Evolutionary conservation across 2,888 invertebrate species (phyloP).

Genomic region (Boloria euphrosyne): DNA sequence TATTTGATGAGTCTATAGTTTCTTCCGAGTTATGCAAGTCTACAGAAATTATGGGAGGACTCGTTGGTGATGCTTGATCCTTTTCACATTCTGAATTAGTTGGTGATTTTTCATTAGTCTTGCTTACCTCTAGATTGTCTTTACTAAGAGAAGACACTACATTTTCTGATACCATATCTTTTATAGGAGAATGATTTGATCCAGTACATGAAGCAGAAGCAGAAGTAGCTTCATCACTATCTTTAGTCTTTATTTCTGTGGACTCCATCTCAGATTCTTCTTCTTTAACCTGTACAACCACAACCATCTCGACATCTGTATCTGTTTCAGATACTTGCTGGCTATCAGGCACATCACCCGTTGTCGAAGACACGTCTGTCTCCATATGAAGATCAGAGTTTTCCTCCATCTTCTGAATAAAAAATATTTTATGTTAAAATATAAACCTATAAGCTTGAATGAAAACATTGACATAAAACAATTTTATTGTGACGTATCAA

Average conservation of each 20-base stretch:
- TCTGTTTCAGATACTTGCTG: slow-evolving; percentile 59
- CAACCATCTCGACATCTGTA: slow-evolving; percentile 64
- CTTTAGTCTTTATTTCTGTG: slow-evolving; percentile 17
- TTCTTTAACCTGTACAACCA: slow-evolving; percentile 64
- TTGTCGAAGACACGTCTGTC: slow-evolving; percentile 71
- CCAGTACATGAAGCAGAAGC: slow-evolving; percentile 1
- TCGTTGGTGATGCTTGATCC: slow-evolving; percentile 10
- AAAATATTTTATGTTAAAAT: slow-evolving; percentile 27
- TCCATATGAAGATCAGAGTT: slow-evolving; percentile 68
- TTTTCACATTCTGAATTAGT: neutral
- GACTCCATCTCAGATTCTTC: slow-evolving; percentile 31
- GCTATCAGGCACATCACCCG: slow-evolving; percentile 60
- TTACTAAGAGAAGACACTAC: slow-evolving; percentile 11
- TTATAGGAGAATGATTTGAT: slow-evolving; percentile 12
- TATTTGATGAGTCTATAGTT: slow-evolving; percentile 49
- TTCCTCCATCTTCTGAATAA: slow-evolving; percentile 70
- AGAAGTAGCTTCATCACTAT: slow-evolving; percentile 9
- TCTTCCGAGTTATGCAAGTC: slow-evolving; percentile 36
- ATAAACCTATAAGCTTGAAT: slow-evolving; percentile 47
- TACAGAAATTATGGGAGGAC: neutral
- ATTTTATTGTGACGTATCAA: slow-evolving; percentile 45
- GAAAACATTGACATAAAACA: slow-evolving; percentile 45
- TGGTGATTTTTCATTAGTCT: neutral
- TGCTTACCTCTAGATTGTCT: neutral
- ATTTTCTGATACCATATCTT: slow-evolving; percentile 22